Base-by-base conservation (phyloP, 2,888 invertebrate species). In the Melieria picta region DNA sequence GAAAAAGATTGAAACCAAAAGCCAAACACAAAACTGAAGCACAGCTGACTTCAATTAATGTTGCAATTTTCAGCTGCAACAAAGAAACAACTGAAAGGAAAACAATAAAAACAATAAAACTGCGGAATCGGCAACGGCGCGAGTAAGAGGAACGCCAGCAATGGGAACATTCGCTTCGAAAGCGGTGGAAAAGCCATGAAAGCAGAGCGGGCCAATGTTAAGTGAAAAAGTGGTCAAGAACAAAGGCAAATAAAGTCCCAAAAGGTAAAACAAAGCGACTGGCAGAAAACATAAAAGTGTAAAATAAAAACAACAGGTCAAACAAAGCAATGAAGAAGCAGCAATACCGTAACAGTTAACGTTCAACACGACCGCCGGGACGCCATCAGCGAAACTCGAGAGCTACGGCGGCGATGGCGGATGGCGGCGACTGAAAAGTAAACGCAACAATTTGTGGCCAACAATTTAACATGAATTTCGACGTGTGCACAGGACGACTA, bases 221-320 rank as follows among this genome's bases (percentile, higher is more conserved):
- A 67, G 72, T 72, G 72, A 60, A 72, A 72, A 67, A 72, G 67
- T 72, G 72, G 63, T 72, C 72, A 64, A 72, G 72, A 64, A 64
- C 64, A 67, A 67, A 67, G 52, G 72, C 67, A 72, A 72, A 72
- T 63, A 67, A 62, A 67, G 55, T 52, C 13, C 30, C 30, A 50
- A 58, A 50, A 48, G 46, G 63, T 50, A 69, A 50, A 13, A 46
- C 16, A 16, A 55, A 62, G 61, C 50, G 61, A 46, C 42, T 61
- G 13, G 55, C 61, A 62, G 52, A 46, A 69, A 69, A 69, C 62
- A 61, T 11, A 52, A 52, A 13, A n/a, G 6, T 58, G 58, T 58
- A 16, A 2, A 57, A 16, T 11, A 9, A 50, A 10, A 50, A 10
- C 11, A 1, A 10, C 16, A 3, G 13, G 4, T 1, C 4, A 57